Base-by-base conservation (phyloP, 2,113 vertebrate genomes). In the Apteryx mantelli region DNA sequence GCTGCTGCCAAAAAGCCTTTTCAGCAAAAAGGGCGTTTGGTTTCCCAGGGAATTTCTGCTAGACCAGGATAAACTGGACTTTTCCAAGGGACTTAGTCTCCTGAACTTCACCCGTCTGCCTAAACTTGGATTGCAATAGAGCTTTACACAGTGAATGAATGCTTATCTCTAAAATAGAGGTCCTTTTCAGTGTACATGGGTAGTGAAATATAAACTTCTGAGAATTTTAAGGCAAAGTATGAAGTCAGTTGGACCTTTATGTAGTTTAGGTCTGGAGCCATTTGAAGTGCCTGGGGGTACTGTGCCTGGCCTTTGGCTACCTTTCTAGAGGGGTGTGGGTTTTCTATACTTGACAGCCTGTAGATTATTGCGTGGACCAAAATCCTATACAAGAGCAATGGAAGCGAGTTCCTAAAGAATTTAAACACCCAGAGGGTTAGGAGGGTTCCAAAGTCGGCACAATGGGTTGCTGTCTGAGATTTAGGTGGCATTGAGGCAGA, bases 11-110 rank as follows among this genome's bases (percentile, higher is more conserved):
- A 86, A 94, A 75, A 93, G 44, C 73, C 79, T 90, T 97, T 95
- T 96, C 75, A 94, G 63, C n/a, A 77, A 95, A 19, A 64, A 42
- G 8, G 68, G 77, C 1, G 0, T 88, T 96, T 68, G 73, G 10
- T 85, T 96, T 94, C 91, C 71, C 91, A 76, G 82, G 71, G 89
- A 90, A 94, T 95, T 93, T 83, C 87, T 97, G 91, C 40, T 64
- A 93, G 71, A 64, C 9, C 34, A 94, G 84, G 63, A 88, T 42
- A 95, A 78, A 86, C 22, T 16, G 64, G 69, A 48, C 32, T 85
- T 94, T 93, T 91, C 81, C 70, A 61, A 87, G 48, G 82, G 75
- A 86, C 44, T 93, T 89, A 93, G 88, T 64, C 75, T 94, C 46
- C 21, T 94, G 76, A 86, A 88, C 6, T 55, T 95, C 95, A 93